phyloP scores from a whole-genome alignment of 2,888 invertebrate species.

The Heteromyza rotundicornis region DNA sequence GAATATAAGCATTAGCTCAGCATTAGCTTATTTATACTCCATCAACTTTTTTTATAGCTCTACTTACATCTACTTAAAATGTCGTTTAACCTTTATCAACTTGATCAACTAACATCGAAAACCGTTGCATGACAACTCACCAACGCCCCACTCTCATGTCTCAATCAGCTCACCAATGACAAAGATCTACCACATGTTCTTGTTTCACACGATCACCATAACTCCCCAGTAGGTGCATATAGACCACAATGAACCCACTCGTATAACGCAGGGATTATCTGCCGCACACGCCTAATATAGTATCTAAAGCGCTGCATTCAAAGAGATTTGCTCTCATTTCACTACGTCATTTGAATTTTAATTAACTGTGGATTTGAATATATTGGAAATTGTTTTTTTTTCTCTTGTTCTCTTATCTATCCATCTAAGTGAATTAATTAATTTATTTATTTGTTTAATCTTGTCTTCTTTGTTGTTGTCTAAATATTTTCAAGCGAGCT shows the following conservation, averaged over 20 bases:
- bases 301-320: neutral
- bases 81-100: conserved; percentile 1
- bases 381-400: conserved; percentile 11
- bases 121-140: conserved; percentile 1
- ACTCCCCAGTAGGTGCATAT: too few relatives aligned
- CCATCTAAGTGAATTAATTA: conserved; percentile 22
- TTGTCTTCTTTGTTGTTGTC: neutral
- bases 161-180: too few relatives aligned
- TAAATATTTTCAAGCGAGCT: neutral
- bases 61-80: neutral
- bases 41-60: too few relatives aligned
- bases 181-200: too few relatives aligned
- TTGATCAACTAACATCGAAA: neutral
- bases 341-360: conserved; percentile 19
- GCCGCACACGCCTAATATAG: neutral
- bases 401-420: conserved; percentile 1
- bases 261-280: neutral
- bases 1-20: too few relatives aligned
- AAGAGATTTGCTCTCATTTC: conserved; percentile 9
- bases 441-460: conserved; percentile 25
- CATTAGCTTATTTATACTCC: too few relatives aligned
- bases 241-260: neutral
- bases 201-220: neutral
- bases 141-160: neutral
- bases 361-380: neutral